Base-by-base conservation (phyloP, 2,888 invertebrate species). In the Ochlodes sylvanus region DNA sequence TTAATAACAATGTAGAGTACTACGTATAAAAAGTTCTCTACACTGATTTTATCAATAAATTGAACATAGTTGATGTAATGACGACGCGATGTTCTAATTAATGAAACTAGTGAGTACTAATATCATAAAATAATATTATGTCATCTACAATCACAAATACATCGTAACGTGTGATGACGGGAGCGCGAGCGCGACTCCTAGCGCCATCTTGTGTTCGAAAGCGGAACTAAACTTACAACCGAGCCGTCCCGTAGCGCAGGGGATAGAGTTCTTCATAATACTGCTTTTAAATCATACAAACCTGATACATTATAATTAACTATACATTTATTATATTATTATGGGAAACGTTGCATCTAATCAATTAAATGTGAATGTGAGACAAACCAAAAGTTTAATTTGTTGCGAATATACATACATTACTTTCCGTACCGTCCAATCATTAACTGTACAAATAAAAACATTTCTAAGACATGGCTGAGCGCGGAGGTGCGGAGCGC, bases 191-290 rank as follows among this genome's bases (percentile, higher is more conserved):
- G 47, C 0, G 50, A 82, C 86, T 64, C 9, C 68, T 84, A 80
- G 64, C 88, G 89, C 88, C 92, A 92, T 90, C 92, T 86, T 79
- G 88, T 74, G 87, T 71, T 79, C 82, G 80, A 87, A 85, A 87
- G 79, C 76, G 6, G 67, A 78, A 86, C 81, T 77, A 84, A 80
- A 79, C 74, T 34, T 77, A 64, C 67, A 78, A 62, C 52, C 50
- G 68, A 62, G 60, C 9, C 10, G 38, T 38, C 38, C 10, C 10
- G 38, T 38, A 38, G 38, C 38, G 38, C 7, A 32, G 34, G 38
- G 10, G 38, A 38, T 12, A 38, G 38, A 38, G 10, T 3, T 12
- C 12, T 38, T 2, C 10, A 12, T 38, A 9, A 38, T 12, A 12
- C 9, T 7, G 34, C n/a, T n/a, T n/a, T n/a, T n/a, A n/a, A n/a